phyloP scores from a whole-genome alignment of 2,888 invertebrate genomes.

The Digitonthophagus gazella region DNA sequence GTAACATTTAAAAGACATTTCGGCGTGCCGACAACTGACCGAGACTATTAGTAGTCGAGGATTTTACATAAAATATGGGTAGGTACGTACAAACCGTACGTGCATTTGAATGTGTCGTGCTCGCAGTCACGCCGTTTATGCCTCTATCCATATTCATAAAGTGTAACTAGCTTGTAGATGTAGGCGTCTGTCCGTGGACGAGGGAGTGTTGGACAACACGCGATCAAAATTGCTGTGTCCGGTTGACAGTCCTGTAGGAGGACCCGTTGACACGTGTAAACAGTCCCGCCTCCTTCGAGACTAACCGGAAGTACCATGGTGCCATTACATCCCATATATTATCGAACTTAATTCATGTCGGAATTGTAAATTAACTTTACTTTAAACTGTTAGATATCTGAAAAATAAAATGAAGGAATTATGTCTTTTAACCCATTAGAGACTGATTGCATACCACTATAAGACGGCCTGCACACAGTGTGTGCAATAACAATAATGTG shows the following conservation, averaged over 20 bases:
- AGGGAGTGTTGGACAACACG: constrained; percentile 27
- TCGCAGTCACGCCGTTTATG: neutral
- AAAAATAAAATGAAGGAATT: neutral
- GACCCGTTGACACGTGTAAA: constrained; percentile 36
- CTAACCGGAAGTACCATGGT: constrained; percentile 33
- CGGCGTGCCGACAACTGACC: neutral
- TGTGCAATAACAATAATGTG: too few species aligned
- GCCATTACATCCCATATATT: constrained; percentile 29
- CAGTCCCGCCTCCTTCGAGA: constrained; percentile 33
- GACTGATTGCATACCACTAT: too few species aligned
- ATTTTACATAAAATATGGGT: neutral
- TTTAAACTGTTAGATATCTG: neutral
- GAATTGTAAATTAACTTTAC: neutral
- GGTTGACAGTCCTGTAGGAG: constrained; percentile 30
- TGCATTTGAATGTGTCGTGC: neutral
- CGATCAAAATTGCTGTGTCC: constrained; percentile 33
- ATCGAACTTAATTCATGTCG: neutral
- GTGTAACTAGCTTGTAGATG: constrained; percentile 1
- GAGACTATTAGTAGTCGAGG: neutral
- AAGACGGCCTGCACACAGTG: too few species aligned
- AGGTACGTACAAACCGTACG: neutral
- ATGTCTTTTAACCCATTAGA: too few species aligned
- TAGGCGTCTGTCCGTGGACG: constrained; percentile 13
- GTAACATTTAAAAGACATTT: constrained; percentile 2
- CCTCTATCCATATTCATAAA: constrained; percentile 10